Base-by-base conservation (phyloP, 2,888 invertebrate species). In the Candidula unifasciata region DNA sequence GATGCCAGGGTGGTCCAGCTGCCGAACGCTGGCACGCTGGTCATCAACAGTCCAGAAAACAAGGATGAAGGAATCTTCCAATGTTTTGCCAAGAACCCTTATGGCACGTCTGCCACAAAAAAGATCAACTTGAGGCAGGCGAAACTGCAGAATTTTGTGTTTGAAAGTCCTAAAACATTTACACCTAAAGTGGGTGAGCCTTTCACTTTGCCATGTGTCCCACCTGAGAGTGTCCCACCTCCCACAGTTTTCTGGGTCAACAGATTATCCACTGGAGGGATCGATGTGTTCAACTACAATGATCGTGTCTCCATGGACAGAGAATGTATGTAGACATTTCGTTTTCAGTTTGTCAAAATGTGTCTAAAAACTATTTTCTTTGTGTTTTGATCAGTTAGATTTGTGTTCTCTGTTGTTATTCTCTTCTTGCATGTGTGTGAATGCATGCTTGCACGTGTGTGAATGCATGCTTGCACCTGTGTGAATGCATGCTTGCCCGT, bases 51-150 rank as follows among this genome's bases (percentile, higher is more conserved):
- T 88, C 98, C 99, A 0, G 95, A 96, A 80, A 96, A 97, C 90
- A 97, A 97, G 93, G 98, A 99, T 94, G 95, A 98, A 87, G 98
- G 98, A 44, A 97, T 98, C 92, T 99, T 98, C 94, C 98, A 98
- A 93, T 98, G 98, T 94, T 97, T 97, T 94, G 98, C 99, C 2
- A 95, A 96, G 91, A 99, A 99, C 94, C 97, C 97, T 91, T 97
- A 97, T 95, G 99, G 99, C 84, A 96, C 95, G 1, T 98, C 99
- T 69, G 97, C 97, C 2, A 97, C 98, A 92, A 97, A 90, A 18
- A 90, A 90, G 69, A 86, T 90, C 60, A 91, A 92, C 85, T 86
- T 92, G 24, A 85, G 91, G 66, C 89, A 89, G 68, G 92, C 90
- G 6, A 73, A 92, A 91, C 93, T 90, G 88, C 87, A 89, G 64